These are phyloP conservation scores for Diploptera punctata DNA, from an alignment of 2,888 invertebrate genomes.

Conservation along the genomic window DNA sequence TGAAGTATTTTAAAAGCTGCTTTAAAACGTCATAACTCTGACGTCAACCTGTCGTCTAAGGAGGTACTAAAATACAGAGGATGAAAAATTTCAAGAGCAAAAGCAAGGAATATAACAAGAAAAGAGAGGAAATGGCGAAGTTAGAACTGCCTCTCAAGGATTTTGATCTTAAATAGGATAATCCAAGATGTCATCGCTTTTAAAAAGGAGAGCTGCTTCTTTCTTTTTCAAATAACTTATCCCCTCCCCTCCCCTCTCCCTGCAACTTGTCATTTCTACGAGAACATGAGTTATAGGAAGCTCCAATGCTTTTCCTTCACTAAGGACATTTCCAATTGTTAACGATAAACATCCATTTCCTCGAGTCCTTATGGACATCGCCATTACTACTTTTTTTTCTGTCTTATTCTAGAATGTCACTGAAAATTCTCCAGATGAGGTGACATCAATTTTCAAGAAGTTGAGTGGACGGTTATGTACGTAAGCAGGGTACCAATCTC, in stretches of 20 bases:
- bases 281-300: slow-evolving; percentile 20
- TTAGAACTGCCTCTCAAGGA: neutral
- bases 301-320: neutral
- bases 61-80: neutral
- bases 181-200: slow-evolving; percentile 17
- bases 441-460: slow-evolving; percentile 11
- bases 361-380: slow-evolving; percentile 18
- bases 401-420: neutral
- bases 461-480: slow-evolving; percentile 7
- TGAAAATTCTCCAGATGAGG: slow-evolving; percentile 11
- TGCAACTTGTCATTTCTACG: slow-evolving; percentile 7
- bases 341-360: slow-evolving; percentile 23
- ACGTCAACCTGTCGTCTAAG: neutral
- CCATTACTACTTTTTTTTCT: slow-evolving; percentile 6
- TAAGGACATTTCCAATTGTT: slow-evolving; percentile 11
- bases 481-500: neutral
- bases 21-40: neutral
- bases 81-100: neutral
- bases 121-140: neutral
- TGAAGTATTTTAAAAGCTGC: neutral
- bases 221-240: neutral
- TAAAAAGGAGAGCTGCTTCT: neutral
- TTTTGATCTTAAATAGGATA: slow-evolving; percentile 15
- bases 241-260: neutral
- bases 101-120: neutral